Evolutionary conservation across 1,140 invertebrate species (phyloP).

Genomic region (Ganaspis sp.): DNA sequence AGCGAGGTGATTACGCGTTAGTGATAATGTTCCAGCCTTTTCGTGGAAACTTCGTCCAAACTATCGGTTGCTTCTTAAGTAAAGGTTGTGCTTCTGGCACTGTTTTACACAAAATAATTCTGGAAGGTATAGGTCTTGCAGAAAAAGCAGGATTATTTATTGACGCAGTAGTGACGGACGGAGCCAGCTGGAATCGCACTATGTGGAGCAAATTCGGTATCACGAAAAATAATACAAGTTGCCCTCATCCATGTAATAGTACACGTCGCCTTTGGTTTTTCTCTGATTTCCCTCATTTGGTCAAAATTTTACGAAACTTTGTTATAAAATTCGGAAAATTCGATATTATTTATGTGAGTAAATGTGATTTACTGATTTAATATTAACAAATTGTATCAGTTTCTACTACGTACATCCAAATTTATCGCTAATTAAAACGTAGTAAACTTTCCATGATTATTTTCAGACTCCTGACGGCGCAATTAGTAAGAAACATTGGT

Average conservation of each 20-base stretch:
- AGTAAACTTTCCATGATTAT: constrained; percentile 22
- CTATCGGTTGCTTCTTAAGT: constrained; percentile 53
- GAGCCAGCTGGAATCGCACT: constrained; percentile 46
- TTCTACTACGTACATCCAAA: no score
- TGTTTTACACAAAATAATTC: constrained; percentile 51
- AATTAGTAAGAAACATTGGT: constrained; percentile 35
- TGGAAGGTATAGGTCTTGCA: constrained; percentile 48
- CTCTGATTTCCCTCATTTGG: constrained; percentile 13
- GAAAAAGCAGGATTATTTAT: constrained; percentile 46
- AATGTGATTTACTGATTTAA: not conserved
- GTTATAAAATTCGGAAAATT: not conserved
- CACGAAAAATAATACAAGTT: constrained; percentile 8
- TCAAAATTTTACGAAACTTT: not conserved
- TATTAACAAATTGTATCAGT: constrained; percentile 13
- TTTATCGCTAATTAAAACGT: no score
- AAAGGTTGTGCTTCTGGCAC: constrained; percentile 45
- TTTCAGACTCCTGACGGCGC: constrained; percentile 37
- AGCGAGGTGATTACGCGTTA: no score
- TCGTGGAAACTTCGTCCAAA: constrained; percentile 53
- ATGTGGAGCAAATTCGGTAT: constrained; percentile 51
- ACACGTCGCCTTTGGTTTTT: constrained; percentile 44
- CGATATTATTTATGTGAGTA: not conserved
- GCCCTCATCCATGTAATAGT: constrained; percentile 32
- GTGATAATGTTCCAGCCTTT: constrained; percentile 59
- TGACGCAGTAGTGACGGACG: constrained; percentile 47